Percentiles rank a stretch among this genome's conserved stretches.
Conservation (phyloP, 2,797 vertebrate species). For the Cephalopachus bancanus region DNA sequence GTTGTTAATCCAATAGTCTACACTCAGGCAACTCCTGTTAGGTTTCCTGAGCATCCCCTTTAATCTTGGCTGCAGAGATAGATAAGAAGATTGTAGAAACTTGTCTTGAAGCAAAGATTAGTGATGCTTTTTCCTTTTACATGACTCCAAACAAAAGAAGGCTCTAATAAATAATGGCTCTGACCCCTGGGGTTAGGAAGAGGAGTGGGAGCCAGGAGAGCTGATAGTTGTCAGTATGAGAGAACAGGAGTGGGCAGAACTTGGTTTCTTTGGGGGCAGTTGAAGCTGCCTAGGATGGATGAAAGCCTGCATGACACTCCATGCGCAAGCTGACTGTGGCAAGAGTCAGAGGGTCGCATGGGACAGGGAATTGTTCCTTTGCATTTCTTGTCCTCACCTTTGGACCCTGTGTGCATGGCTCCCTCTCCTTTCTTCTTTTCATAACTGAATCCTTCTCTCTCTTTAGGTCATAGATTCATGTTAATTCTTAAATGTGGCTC, state of each 20-base stretch:
- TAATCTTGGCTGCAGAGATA: conserved; percentile 9
- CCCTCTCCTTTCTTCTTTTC: neutral
- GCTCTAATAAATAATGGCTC: neutral
- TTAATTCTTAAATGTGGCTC: neutral
- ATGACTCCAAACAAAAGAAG: conserved; percentile 44
- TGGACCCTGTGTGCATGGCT: neutral
- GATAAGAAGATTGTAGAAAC: conserved; percentile 23
- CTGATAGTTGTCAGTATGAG: fast-evolving
- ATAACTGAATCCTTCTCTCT: neutral
- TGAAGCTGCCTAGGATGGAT: neutral
- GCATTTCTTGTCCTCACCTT: neutral
- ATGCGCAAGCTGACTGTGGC: neutral
- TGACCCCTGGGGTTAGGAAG: neutral
- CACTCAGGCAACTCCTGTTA: neutral
- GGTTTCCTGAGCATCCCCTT: conserved; percentile 8
- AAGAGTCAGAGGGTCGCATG: neutral
- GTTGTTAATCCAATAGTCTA: neutral
- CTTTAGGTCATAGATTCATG: neutral
- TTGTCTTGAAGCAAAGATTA: conserved; percentile 39
- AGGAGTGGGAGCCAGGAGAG: neutral
- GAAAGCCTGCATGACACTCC: fast-evolving
- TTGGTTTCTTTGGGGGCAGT: neutral
- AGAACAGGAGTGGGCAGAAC: neutral
- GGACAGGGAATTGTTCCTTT: fast-evolving
- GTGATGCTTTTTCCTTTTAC: conserved; percentile 32